Evolutionary conservation across 2,797 vertebrate genomes (phyloP), one percentile per base, ranked within the genome.

Genomic region (Stomatorhinus walkeri): DNA sequence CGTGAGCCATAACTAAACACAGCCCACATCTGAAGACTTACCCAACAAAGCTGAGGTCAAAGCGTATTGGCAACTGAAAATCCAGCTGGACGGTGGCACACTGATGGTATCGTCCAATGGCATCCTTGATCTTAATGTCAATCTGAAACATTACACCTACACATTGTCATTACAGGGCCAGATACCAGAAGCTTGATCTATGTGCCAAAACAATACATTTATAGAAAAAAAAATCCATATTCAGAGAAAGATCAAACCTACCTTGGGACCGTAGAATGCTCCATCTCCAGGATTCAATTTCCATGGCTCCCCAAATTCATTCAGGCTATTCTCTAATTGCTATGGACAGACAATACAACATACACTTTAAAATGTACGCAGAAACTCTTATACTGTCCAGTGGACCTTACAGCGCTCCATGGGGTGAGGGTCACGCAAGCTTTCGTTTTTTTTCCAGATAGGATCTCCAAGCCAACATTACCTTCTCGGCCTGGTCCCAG

Each of bases 211-310:
- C 16, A 43, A 43, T 40, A 36, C 72, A 79, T 43, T 43, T 79
- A n/a, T 9, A 79, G 14, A 79, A 79, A 43, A 43, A 43, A 19
- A 76, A 79, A 0, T 43, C 12, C 32, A 19, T 19, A 16, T 40
- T 19, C 72, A 79, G 36, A 79, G 72, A 79, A 79, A 79, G 72
- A 43, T 16, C 72, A 79, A 7, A 28, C 94, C 92, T 56, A 99
- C 98, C 97, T 99, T 99, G 68, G 98, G 98, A 85, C 98, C 98
- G 89, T 99, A 99, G 95, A 99, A 99, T 0, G 98, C 98, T 48
- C 98, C 98, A 7, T 98, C 97, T 89, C 97, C 97, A 16, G 96
- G 96, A 93, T 97, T 99, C 88, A 98, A 94, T 91, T 93, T 96
- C 98, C 98, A 99, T 0, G 96, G 96, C 68, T 97, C 96, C 90